Conservation (phyloP, 2,888 invertebrate genomes). For the Cylloceria caligata region DNA sequence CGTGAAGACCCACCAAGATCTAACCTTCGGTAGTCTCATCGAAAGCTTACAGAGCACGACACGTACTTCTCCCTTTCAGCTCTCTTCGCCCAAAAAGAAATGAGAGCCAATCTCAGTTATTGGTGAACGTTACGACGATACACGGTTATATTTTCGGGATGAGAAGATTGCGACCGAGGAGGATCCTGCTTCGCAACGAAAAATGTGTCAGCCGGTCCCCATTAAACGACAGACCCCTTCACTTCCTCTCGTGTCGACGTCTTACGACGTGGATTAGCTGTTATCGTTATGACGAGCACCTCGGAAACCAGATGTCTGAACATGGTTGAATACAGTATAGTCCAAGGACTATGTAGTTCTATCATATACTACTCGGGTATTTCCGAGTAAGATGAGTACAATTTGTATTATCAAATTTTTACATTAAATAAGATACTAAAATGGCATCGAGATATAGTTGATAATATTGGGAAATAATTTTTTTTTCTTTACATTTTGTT, state of each 20-base stretch:
- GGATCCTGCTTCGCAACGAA: slow-evolving; percentile 16
- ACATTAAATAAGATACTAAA: no score
- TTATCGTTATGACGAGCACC: slow-evolving; percentile 32
- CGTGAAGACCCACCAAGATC: slow-evolving; percentile 34
- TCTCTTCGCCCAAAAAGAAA: slow-evolving; percentile 69
- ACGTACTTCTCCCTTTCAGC: slow-evolving; percentile 1
- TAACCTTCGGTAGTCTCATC: slow-evolving; percentile 5
- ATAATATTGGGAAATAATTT: no score
- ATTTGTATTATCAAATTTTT: no score
- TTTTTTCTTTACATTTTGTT: background rate
- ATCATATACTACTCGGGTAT: background rate
- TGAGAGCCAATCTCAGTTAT: slow-evolving; percentile 80
- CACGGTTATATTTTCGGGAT: slow-evolving; percentile 69
- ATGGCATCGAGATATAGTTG: no score
- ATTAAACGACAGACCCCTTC: slow-evolving; percentile 19
- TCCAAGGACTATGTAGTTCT: background rate
- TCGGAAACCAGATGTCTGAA: slow-evolving; percentile 26
- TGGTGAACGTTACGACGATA: slow-evolving; percentile 73
- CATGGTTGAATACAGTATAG: background rate
- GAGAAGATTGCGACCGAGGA: slow-evolving; percentile 41
- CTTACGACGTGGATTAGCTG: slow-evolving; percentile 52
- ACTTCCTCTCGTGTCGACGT: slow-evolving; percentile 23
- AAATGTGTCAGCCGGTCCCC: slow-evolving; percentile 48
- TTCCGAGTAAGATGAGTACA: background rate
- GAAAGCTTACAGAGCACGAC: slow-evolving; percentile 72